Evolutionary conservation across 2,113 vertebrate genomes (phyloP), one percentile per base, ranked within the genome.

Genomic region (Madoqua kirkii): DNA sequence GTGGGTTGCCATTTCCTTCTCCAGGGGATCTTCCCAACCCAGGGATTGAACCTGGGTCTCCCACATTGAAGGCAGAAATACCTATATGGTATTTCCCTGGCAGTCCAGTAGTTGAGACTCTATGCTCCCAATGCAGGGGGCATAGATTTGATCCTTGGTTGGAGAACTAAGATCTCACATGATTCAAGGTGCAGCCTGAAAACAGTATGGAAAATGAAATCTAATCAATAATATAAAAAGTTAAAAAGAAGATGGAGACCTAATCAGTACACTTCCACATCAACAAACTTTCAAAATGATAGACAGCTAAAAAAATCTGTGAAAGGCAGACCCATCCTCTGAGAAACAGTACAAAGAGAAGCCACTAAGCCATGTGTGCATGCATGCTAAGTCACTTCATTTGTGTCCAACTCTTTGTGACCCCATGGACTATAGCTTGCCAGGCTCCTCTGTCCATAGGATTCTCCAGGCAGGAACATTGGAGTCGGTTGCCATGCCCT

Each of bases 351-450:
- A 33, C 48, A 84, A 23, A n/a, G 1, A 2, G 21, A 62, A 74
- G 7, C 31, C 55, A 43, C 12, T 4, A 86, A 43, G 4, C 2
- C 21, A 6, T 9, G 62, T 4, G 7, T 12, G n/a, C 19, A 6
- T 25, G 36, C 36, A 13, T 40, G 10, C 21, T 23, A 74, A 74
- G 36, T 74, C 67, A 40, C 36, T 23, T 23, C 21, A 13, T 23
- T 23, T 0, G 0, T 13, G n/a, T 74, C 19, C 67, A 74, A 6
- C 36, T 74, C n/a, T 40, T 36, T 74, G 67, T 0, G 5, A 40
- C 33, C 10, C n/a, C 19, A 6, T 25, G 36, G 36, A 74, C 36
- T 74, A 5, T 13, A 74, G 67, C 67, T 40, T 3, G 0, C n/a
- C n/a, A 71, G 67, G 19, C n/a, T 71, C n/a, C 36, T 40, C 67